Base-by-base conservation (phyloP, 2,888 invertebrate species). In the Corythucha ciliata region DNA sequence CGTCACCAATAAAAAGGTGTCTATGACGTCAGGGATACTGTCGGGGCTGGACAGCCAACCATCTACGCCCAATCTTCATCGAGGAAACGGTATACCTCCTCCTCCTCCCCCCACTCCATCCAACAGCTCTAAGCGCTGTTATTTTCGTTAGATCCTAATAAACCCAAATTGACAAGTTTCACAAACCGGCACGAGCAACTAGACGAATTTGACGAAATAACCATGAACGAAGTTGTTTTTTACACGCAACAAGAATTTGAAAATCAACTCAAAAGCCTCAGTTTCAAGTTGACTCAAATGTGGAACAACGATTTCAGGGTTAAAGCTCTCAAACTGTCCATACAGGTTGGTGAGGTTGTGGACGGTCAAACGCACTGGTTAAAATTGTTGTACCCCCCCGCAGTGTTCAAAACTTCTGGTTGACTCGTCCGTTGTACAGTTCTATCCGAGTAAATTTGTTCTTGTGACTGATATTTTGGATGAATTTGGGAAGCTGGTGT, bases 371-470 rank as follows among this genome's bases (percentile, higher is more conserved):
- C n/a, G n/a, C n/a, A n/a, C n/a, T n/a, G n/a, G n/a, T n/a, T 46
- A 26, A 21, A 21, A 25, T 36, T 34, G 12, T 20, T 33, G 20
- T 42, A 47, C 24, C 51, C 45, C 51, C 45, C 65, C 68, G 20
- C 66, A 96, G 75, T 93, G 94, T 70, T 88, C 94, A 29, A 94
- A 96, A 71, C 73, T 96, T 62, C 71, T 98, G 48, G 81, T 87
- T 2, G 92, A 94, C 66, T 83, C 87, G 3, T 81, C 81, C 52
- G 92, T 89, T 1, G 79, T 93, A 66, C 85, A 86, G 63, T 98
- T 97, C 70, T 98, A 97, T 72, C 97, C 97, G 0, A 93, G 93
- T 70, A 96, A 97, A 72, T 98, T 93, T 76, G 90, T 94, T 27
- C 75, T 97, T 14, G 83, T 97, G 49, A 93, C 93, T 10, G 96